Conservation (phyloP, 2,113 vertebrate genomes). For the chimpanzee (Pan troglodytes) region DNA sequence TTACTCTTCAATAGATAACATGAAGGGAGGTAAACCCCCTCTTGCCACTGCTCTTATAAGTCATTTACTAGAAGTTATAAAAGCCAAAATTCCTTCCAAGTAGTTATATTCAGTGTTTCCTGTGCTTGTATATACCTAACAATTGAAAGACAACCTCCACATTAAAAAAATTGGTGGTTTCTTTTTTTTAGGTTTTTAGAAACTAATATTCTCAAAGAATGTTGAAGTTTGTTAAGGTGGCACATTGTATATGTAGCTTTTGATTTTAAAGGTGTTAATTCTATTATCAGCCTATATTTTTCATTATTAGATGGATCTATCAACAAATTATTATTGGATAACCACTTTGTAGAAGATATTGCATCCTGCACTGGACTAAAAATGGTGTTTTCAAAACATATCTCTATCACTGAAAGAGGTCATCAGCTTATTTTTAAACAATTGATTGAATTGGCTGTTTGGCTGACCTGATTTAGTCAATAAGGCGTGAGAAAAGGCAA, state of each 20-base stretch:
- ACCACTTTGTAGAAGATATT: neutral
- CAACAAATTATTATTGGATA: neutral
- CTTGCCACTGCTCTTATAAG: slow-evolving; percentile 47
- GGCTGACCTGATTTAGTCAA: slow-evolving; percentile 25
- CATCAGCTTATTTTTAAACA: slow-evolving; percentile 1
- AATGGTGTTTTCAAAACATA: neutral
- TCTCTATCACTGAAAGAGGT: neutral
- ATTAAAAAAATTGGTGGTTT: slow-evolving; percentile 46
- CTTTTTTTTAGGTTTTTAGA: neutral
- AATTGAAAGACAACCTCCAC: slow-evolving; percentile 70
- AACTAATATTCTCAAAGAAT: neutral
- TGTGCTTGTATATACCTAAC: slow-evolving; percentile 73
- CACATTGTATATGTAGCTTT: neutral
- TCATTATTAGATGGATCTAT: neutral
- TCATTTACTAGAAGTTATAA: slow-evolving; percentile 49
- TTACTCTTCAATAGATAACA: slow-evolving; percentile 63
- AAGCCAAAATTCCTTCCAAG: slow-evolving; percentile 72
- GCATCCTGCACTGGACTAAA: neutral
- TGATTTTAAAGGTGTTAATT: neutral
- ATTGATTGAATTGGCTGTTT: neutral
- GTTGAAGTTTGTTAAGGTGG: neutral
- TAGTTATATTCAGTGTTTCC: slow-evolving; percentile 71
- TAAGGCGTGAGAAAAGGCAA: slow-evolving; percentile 8
- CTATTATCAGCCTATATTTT: neutral
- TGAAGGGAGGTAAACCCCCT: slow-evolving; percentile 16